Conservation (phyloP, 2,113 vertebrate genomes). For the Forbesichthys agassizii region DNA sequence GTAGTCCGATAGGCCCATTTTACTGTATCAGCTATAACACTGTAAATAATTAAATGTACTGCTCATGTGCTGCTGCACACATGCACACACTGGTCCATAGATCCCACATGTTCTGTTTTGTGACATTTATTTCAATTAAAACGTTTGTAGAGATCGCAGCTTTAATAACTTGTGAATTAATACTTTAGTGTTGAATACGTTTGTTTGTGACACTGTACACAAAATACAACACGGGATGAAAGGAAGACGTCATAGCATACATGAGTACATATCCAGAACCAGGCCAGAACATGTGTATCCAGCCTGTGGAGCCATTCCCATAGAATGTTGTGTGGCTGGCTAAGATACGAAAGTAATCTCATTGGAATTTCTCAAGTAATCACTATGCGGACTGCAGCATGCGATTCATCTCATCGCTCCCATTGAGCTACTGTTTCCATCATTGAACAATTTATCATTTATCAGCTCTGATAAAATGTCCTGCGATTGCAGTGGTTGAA, state of each 20-base stretch:
- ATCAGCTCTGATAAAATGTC: background rate
- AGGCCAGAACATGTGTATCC: constrained; percentile 28
- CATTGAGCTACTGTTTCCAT: too few species aligned
- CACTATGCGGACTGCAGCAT: constrained; percentile 30
- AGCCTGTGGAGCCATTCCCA: constrained; percentile 42
- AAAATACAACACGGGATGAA: too few species aligned
- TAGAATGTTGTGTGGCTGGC: constrained; percentile 8
- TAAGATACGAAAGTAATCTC: constrained; percentile 46
- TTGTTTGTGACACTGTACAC: background rate
- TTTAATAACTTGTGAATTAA: background rate
- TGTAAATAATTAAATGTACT: too few species aligned
- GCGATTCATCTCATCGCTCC: constrained; percentile 15
- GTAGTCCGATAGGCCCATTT: constrained; percentile 26
- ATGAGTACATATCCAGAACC: background rate
- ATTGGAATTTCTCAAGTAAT: constrained; percentile 36
- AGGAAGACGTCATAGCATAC: too few species aligned
- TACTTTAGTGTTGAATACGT: background rate
- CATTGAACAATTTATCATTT: constrained; percentile 15
- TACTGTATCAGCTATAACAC: constrained; percentile 11
- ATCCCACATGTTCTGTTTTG: too few species aligned
- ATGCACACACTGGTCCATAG: too few species aligned
- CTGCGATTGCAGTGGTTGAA: too few species aligned
- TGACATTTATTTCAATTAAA: too few species aligned
- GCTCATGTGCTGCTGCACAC: too few species aligned
- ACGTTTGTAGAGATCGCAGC: too few species aligned